Evolutionary conservation across 2,113 vertebrate genomes (phyloP), one percentile per base, ranked within the genome.

Genomic region (Corynorhinus townsendii): DNA sequence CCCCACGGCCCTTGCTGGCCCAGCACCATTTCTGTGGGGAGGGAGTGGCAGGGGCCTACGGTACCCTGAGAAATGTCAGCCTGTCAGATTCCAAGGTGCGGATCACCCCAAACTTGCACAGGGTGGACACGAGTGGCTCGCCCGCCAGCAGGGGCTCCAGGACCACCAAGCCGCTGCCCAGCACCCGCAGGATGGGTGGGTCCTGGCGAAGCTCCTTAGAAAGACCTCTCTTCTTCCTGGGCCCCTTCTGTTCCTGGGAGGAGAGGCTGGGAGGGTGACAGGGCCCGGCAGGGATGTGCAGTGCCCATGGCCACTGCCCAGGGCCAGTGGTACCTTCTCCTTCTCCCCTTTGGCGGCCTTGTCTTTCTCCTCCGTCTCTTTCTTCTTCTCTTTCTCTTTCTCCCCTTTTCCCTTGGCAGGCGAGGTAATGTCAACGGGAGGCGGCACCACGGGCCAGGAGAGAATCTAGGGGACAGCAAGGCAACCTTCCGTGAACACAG

Each of bases 361-460:
- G 68, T 24, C 0, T 0, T 35, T 92, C 7, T 96, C 97, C 45
- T 86, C 62, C 30, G 0, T 62, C 26, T 77, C 33, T 8, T 0
- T 54, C 69, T 64, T 89, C n/a, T 93, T 98, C 4, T 17, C 12
- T 1, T 64, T 56, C 20, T 76, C 96, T 4, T 85, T 97, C 11
- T 62, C 93, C 12, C 73, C 96, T 64, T 98, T 98, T 28, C 66
- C 91, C 38, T 17, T 95, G 56, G 1, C 26, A 45, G 54, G 4
- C 38, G 14, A 8, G 16, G 90, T 0, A 0, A 5, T 93, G 47
- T 98, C 97, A 0, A 75, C 35, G 7, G 96, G 35, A 11, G 95
- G 69, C 0, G 45, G 3, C 7, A 14, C 0, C 0, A 94, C 17
- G 0, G 98, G 98, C 98, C 99, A 99, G 0, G 98, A 98, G 2